Base-by-base conservation (phyloP, 2,113 vertebrate species). In the Eolophus roseicapilla region DNA sequence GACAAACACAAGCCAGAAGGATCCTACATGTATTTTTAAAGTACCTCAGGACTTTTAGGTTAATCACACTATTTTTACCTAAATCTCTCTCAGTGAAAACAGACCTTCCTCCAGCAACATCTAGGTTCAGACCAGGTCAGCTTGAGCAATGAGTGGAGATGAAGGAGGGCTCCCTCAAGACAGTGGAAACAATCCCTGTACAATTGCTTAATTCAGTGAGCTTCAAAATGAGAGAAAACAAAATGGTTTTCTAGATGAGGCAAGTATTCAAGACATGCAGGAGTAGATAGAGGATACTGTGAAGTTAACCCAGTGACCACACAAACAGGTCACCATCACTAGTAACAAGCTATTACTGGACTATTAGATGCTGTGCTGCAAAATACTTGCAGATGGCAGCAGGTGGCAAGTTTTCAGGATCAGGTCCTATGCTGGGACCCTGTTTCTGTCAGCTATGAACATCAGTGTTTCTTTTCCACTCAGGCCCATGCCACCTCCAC, bases 311-410 rank as follows among this genome's bases (percentile, higher is more conserved):
- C 81, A 59, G 5, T 3, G 52, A 43, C 50, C 33, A 33, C 1
- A 8, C 9, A 43, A 69, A 55, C 16, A 19, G 23, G 33, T 19
- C 63, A 57, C 0, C 0, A 46, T 19, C 80, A 53, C 64, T 13
- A 35, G 28, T 17, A 69, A 55, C 52, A 60, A 88, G 47, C 62
- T 68, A 39, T 23, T 43, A 35, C 50, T 82, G 65, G 17, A 79
- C 15, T 41, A 44, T 27, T 8, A 18, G 76, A 74, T 92, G 86
- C 75, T 88, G 82, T 79, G 80, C 89, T n/a, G 57, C 49, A 10
- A 60, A 82, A 31, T 4, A 65, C 76, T 96, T 77, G 80, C 91
- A 93, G 93, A 83, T 86, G 91, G 95, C 93, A 96, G 93, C 80
- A 95, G 59, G 91, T 80, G 64, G 62, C 80, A 83, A 82, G 27